Conservation (phyloP, 2,888 invertebrate species). For the Oscheius onirici region DNA sequence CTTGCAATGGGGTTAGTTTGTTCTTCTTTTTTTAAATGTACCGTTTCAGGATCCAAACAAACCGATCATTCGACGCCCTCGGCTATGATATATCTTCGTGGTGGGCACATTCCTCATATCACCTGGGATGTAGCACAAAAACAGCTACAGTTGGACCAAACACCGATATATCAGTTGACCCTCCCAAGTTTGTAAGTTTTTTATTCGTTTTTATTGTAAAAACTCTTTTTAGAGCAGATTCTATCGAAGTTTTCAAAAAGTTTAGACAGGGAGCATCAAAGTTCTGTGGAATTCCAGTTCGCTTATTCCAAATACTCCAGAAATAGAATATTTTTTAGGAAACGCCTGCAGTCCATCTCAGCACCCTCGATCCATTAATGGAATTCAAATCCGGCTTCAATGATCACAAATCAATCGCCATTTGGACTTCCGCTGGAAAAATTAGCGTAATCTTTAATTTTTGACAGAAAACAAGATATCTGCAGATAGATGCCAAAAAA, state of each 20-base stretch:
- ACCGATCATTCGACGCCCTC: slow-evolving; percentile 57
- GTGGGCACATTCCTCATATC: slow-evolving; percentile 66
- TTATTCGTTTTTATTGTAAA: background rate
- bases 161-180: slow-evolving; percentile 62
- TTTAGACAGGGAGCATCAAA: slow-evolving; percentile 39
- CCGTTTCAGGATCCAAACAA: slow-evolving; percentile 7
- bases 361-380: slow-evolving; percentile 59
- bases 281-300: slow-evolving; percentile 46
- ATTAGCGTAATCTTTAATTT: slow-evolving; percentile 37
- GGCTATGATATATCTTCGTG: slow-evolving; percentile 62
- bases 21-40: too few relatives aligned
- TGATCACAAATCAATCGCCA: slow-evolving; percentile 56
- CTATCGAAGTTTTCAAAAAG: slow-evolving; percentile 40
- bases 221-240: slow-evolving; percentile 32
- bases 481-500: slow-evolving; percentile 39
- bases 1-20: slow-evolving; percentile 34
- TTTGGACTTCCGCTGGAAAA: slow-evolving; percentile 61
- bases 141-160: slow-evolving; percentile 49
- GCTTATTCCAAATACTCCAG: background rate
- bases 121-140: slow-evolving; percentile 63
- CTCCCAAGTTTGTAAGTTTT: slow-evolving; percentile 48
- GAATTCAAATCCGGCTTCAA: slow-evolving; percentile 60
- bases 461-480: background rate
- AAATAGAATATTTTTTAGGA: slow-evolving; percentile 19
- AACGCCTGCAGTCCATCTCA: slow-evolving; percentile 48